Percentiles rank a stretch among this genome's conserved stretches.
Evolutionary conservation across 1,140 invertebrate species (phyloP).

Genomic region (Bombus soroeensis): DNA sequence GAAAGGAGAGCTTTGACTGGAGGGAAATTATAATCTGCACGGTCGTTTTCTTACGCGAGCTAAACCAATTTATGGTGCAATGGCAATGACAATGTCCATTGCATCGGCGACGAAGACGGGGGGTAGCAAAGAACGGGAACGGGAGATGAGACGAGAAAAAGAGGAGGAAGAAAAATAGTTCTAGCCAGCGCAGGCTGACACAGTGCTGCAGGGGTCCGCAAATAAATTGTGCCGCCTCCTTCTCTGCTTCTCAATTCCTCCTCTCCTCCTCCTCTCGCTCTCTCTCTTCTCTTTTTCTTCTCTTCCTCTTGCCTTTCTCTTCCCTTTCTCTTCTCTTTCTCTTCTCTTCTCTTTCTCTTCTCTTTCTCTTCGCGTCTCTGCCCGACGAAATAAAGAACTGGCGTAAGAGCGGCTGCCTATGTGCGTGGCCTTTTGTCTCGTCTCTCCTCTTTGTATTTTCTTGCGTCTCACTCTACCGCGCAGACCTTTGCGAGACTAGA

Average conservation of each 20-base stretch:
- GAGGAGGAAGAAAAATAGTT: slow-evolving; percentile 30
- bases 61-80: slow-evolving; percentile 19
- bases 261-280: background rate
- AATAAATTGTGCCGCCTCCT: slow-evolving; percentile 62
- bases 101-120: background rate
- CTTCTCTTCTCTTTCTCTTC: background rate
- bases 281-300: background rate
- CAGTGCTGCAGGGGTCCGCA: slow-evolving; percentile 51
- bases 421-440: slow-evolving; percentile 54
- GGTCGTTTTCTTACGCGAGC: slow-evolving; percentile 44
- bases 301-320: background rate
- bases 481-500: slow-evolving; percentile 24
- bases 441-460: background rate
- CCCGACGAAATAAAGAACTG: slow-evolving; percentile 56
- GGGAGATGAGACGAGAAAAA: background rate
- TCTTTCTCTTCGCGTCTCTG: background rate
- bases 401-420: slow-evolving; percentile 33
- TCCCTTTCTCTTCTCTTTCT: no score
- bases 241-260: slow-evolving; percentile 13
- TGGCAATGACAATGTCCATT: slow-evolving; percentile 38
- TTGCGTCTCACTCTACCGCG: slow-evolving; percentile 13
- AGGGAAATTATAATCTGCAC: background rate
- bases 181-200: slow-evolving; percentile 41
- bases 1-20: background rate
- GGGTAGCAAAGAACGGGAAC: no score